Percentiles rank a stretch among this genome's conserved stretches.
These are phyloP conservation scores for Crotalus horridus DNA, from an alignment of 2,113 vertebrate species.

Conservation along the genomic window DNA sequence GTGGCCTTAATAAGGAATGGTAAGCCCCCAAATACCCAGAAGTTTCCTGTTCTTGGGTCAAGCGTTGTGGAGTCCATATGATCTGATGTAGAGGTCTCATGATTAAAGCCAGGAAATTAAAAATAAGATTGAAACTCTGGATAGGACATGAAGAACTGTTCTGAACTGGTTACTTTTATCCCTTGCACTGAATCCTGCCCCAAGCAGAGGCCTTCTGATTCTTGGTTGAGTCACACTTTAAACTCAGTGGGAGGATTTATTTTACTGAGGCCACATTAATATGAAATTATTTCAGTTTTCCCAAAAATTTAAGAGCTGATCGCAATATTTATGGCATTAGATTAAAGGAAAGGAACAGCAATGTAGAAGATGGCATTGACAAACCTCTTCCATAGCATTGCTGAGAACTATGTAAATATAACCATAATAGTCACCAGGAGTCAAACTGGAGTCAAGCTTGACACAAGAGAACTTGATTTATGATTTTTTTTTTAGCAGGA, in stretches of 20 bases:
- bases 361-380: background rate
- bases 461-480: background rate
- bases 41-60: background rate
- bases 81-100: background rate
- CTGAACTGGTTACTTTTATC: background rate
- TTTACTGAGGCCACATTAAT: background rate
- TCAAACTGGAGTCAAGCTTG: background rate
- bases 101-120: background rate
- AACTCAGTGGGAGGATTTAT: background rate
- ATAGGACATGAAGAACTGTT: background rate
- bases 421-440: background rate
- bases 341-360: background rate
- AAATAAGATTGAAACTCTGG: background rate
- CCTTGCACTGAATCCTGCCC: background rate
- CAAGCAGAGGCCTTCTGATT: background rate
- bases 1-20: background rate
- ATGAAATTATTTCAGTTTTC: background rate
- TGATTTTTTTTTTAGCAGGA: background rate
- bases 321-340: background rate
- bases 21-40: background rate
- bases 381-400: background rate
- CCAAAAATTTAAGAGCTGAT: background rate
- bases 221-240: background rate
- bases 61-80: background rate
- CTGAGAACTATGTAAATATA: background rate